Conservation (phyloP, 37 sponge, comb jelly and placozoan genomes). For the Tethya wilhelma region DNA sequence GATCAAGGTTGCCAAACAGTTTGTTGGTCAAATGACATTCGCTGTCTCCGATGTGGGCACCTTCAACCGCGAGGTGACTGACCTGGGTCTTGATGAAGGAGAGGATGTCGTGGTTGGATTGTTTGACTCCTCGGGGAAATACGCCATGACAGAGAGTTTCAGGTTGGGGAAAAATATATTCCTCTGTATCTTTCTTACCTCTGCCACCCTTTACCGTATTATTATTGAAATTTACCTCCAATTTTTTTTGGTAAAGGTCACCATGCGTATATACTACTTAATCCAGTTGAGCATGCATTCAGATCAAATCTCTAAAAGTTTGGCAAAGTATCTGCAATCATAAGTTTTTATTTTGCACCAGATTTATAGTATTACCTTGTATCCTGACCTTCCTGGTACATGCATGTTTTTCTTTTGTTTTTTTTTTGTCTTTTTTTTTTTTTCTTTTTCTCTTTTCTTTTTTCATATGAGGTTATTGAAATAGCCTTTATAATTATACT, state of each 20-base stretch:
- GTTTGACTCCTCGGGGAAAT: conserved; percentile 73
- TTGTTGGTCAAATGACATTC: conserved; percentile 62
- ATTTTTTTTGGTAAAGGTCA: no score
- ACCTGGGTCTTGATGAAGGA: conserved; percentile 51
- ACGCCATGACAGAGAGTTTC: conserved; percentile 73
- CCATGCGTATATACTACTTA: no score
- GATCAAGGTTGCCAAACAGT: conserved; percentile 91
- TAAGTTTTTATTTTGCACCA: neutral
- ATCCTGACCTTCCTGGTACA: neutral
- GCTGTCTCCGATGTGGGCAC: conserved; percentile 66
- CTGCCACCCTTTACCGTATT: no score
- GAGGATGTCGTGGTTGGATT: conserved; percentile 58
- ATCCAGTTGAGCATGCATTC: no score
- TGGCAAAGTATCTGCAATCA: neutral
- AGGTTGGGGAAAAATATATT: no score
- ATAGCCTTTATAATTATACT: neutral
- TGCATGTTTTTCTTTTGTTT: neutral
- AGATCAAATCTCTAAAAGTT: neutral
- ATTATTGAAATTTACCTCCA: no score
- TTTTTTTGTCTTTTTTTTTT: neutral
- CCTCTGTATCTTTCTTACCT: no score
- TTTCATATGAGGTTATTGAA: neutral
- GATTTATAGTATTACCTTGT: neutral
- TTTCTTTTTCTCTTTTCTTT: neutral
- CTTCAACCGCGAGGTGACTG: conserved; percentile 47